These are phyloP conservation scores for Agrypnus murinus DNA, from an alignment of 2,888 invertebrate genomes.

Conservation along the genomic window DNA sequence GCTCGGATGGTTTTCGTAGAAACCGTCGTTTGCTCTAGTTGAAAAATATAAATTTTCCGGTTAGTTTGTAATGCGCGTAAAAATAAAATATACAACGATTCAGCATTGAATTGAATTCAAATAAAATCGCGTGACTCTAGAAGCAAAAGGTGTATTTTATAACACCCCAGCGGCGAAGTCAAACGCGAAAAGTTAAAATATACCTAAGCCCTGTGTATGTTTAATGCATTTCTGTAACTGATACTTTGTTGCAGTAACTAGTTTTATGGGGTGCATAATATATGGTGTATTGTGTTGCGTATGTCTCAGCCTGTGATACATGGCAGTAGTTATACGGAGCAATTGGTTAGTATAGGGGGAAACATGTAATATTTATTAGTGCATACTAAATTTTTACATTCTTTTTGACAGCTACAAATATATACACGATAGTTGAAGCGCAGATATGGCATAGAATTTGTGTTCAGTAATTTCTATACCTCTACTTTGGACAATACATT, in stretches of 20 bases:
- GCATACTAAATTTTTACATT: slow-evolving; percentile 52
- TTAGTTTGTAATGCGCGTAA: slow-evolving; percentile 37
- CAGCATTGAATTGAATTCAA: slow-evolving; percentile 64
- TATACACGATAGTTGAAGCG: slow-evolving; percentile 35
- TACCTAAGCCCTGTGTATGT: slow-evolving; percentile 56
- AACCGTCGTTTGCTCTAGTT: background rate
- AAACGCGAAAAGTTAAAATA: slow-evolving; percentile 63
- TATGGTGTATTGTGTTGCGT: slow-evolving; percentile 69
- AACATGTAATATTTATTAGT: slow-evolving; percentile 65
- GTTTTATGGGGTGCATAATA: slow-evolving; percentile 69
- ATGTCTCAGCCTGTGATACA: slow-evolving; percentile 66
- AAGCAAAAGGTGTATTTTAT: slow-evolving; percentile 64
- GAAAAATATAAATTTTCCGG: slow-evolving; percentile 40
- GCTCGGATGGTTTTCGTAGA: slow-evolving; percentile 25
- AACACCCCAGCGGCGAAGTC: slow-evolving; percentile 66
- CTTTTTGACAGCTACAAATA: slow-evolving; percentile 40
- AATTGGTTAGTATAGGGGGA: slow-evolving; percentile 66
- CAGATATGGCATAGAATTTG: slow-evolving; percentile 34
- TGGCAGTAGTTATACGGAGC: slow-evolving; percentile 67
- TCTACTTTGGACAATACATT: slow-evolving; percentile 14
- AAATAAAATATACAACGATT: slow-evolving; percentile 39
- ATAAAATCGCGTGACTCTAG: slow-evolving; percentile 65
- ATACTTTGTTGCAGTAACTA: slow-evolving; percentile 65
- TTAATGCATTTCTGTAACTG: slow-evolving; percentile 59
- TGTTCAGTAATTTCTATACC: slow-evolving; percentile 11